Evolutionary conservation across 2,888 invertebrate genomes (phyloP).

Genomic region (Himalopsyche tibetana): DNA sequence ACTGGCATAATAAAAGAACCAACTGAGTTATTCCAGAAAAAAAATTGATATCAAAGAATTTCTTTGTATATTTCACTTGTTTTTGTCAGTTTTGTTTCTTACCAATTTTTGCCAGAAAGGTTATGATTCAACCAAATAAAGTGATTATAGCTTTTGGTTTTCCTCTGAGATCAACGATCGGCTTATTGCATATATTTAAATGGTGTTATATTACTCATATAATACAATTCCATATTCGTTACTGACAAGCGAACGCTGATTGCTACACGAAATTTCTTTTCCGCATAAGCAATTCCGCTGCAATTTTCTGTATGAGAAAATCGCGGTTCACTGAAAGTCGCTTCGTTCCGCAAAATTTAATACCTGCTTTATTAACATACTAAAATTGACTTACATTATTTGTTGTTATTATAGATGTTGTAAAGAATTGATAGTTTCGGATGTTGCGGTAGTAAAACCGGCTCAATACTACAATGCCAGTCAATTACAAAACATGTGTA

Average conservation of each 20-base stretch:
- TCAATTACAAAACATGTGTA: not conserved
- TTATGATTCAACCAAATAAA: not conserved
- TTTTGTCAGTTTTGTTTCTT: too few species aligned
- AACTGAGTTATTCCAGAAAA: too few species aligned
- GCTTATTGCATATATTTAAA: not conserved
- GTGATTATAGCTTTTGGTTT: not conserved
- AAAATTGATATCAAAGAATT: too few species aligned
- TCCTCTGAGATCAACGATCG: not conserved
- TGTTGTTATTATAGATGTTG: not conserved
- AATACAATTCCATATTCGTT: not conserved
- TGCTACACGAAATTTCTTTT: not conserved
- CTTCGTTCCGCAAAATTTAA: conserved; percentile 30
- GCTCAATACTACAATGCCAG: not conserved
- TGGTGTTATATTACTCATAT: not conserved
- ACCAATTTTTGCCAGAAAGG: too few species aligned
- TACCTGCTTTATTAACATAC: conserved; percentile 7
- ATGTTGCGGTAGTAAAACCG: conserved; percentile 6
- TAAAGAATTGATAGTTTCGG: conserved; percentile 11
- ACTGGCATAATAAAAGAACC: too few species aligned
- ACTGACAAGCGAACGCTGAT: not conserved
- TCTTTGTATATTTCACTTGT: too few species aligned
- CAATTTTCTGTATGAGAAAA: conserved; percentile 28
- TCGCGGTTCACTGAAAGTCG: conserved; percentile 3
- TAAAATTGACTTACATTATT: conserved; percentile 6
- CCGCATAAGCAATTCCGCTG: conserved; percentile 10